These are phyloP conservation scores for Calyptomena viridis DNA, from an alignment of 2,113 vertebrate species.

Conservation along the genomic window DNA sequence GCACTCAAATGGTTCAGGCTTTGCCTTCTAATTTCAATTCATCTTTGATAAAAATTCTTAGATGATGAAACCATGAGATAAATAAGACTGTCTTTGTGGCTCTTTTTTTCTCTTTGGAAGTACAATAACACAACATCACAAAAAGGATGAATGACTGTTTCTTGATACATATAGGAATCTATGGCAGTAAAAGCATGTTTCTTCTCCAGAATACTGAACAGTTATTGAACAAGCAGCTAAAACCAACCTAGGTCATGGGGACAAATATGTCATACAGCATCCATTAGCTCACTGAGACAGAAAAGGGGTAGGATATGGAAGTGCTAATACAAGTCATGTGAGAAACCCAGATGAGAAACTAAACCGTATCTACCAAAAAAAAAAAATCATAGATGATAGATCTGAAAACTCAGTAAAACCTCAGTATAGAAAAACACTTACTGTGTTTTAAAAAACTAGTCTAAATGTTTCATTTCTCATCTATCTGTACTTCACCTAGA, in stretches of 20 bases:
- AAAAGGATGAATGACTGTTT: not conserved
- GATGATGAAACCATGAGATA: not conserved
- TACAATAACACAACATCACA: not conserved
- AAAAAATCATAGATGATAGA: not conserved
- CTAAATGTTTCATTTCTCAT: not conserved
- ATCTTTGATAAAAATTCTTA: not conserved
- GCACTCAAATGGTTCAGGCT: not conserved
- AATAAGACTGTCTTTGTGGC: not conserved
- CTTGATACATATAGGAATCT: not conserved
- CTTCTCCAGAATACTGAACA: not conserved
- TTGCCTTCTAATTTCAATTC: not conserved
- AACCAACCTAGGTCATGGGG: not conserved
- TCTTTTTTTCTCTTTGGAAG: not conserved
- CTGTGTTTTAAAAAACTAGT: not conserved
- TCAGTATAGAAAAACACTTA: not conserved
- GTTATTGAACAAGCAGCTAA: not conserved
- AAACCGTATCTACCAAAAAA: not conserved
- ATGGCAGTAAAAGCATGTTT: not conserved
- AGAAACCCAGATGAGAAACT: not conserved
- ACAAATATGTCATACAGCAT: not conserved
- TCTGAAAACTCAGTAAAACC: not conserved
- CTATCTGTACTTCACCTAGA: not conserved
- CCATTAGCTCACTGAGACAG: not conserved
- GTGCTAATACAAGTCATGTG: not conserved
- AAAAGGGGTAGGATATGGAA: not conserved